Evolutionary conservation across 2,888 invertebrate genomes (phyloP).

Genomic region (Rotaria socialis): DNA sequence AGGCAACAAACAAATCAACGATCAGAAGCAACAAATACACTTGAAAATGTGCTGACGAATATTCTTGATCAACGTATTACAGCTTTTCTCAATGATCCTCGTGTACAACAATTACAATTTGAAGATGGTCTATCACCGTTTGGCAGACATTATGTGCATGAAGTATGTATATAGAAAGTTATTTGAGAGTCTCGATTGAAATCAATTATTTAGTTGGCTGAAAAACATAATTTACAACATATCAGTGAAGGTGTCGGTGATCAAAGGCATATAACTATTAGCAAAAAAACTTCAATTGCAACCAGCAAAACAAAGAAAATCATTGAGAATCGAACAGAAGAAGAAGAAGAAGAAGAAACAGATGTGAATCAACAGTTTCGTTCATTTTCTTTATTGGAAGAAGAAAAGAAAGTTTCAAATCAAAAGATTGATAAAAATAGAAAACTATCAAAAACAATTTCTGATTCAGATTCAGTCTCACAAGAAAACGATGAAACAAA

Average conservation of each 20-base stretch:
- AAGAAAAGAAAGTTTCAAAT: neutral
- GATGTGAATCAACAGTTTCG: neutral
- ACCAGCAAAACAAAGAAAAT: too few species aligned
- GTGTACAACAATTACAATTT: neutral
- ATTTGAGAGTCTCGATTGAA: neutral
- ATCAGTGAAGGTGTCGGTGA: conserved; percentile 42
- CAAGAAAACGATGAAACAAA: neutral
- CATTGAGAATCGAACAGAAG: neutral
- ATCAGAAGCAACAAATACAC: neutral
- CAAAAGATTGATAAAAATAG: neutral
- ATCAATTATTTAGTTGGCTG: conserved; percentile 39
- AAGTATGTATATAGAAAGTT: neutral
- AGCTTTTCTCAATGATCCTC: neutral
- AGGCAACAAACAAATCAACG: neutral
- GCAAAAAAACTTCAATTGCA: neutral
- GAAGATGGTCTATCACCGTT: conserved; percentile 12
- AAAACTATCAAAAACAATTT: neutral
- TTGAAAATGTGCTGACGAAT: neutral
- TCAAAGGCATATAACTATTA: conserved; percentile 38
- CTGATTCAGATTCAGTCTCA: neutral
- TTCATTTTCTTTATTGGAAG: neutral
- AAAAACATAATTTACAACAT: conserved; percentile 41
- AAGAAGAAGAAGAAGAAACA: neutral
- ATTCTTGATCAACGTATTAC: conserved; percentile 9
- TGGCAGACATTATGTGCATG: conserved; percentile 1